These are phyloP conservation scores for Benthosema pterotum DNA, from an alignment of 2,797 vertebrate species.

Conservation along the genomic window DNA sequence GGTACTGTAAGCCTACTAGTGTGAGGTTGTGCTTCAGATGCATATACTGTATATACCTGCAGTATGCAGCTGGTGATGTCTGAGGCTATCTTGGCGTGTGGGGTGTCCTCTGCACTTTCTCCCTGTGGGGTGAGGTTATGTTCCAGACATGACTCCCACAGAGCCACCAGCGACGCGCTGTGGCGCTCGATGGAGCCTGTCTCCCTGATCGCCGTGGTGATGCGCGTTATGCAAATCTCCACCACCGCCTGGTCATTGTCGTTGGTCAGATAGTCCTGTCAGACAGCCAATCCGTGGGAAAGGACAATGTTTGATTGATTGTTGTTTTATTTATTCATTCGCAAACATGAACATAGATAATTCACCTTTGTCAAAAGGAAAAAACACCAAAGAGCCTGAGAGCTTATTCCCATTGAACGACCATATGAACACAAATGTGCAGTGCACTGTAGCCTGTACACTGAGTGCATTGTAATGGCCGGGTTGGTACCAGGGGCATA, in stretches of 20 bases:
- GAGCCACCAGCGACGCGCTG: conserved; percentile 85
- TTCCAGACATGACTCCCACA: conserved; percentile 96
- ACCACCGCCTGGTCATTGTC: conserved; percentile 97
- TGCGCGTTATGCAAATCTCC: conserved; percentile 94
- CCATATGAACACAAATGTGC: no score
- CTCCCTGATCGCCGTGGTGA: conserved; percentile 93
- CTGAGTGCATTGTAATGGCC: no score
- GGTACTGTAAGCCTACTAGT: conserved; percentile 3
- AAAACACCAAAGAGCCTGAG: no score
- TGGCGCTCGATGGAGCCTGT: conserved; percentile 90
- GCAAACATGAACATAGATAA: no score
- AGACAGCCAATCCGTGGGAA: conserved; percentile 28
- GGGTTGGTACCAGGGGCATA: no score
- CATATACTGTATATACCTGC: no score
- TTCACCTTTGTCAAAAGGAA: no score
- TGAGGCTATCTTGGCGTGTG: conserved; percentile 94
- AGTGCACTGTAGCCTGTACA: no score
- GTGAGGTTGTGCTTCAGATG: not conserved
- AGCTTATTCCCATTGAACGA: no score
- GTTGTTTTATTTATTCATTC: no score
- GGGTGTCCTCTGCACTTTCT: conserved; percentile 88
- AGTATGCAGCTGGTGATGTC: conserved; percentile 97
- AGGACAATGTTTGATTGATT: conserved; percentile 4
- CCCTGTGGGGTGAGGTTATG: conserved; percentile 87
- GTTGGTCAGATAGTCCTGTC: conserved; percentile 93